A percentile compares a stretch with the other conserved stretches of the same genome.
These are phyloP conservation scores for Vespertilio murinus DNA, from an alignment of 2,797 vertebrate genomes.

Conservation along the genomic window DNA sequence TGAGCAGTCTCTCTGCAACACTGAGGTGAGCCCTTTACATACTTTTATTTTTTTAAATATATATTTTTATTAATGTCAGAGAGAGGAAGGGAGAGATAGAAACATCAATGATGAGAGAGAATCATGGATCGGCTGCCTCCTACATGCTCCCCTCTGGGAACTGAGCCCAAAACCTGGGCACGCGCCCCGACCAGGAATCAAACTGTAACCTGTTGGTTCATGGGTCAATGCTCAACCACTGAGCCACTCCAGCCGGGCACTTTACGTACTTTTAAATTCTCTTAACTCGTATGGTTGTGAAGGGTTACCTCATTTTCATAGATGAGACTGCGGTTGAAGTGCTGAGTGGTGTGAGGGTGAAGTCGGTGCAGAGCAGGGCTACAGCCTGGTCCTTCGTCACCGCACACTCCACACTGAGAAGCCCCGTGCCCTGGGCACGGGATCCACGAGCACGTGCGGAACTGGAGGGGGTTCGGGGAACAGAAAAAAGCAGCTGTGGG, in stretches of 20 bases:
- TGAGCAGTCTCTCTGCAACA: not conserved
- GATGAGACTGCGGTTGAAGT: not conserved
- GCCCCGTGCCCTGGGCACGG: not conserved
- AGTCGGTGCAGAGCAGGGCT: not conserved
- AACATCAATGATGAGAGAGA: no score
- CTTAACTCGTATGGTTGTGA: not conserved
- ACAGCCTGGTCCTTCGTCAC: not conserved
- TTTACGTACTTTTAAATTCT: not conserved
- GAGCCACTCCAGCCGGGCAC: no score
- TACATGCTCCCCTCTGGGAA: no score
- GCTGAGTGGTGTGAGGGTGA: not conserved
- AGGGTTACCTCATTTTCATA: not conserved
- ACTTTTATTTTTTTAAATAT: not conserved
- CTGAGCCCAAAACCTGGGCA: no score
- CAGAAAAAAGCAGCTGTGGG: not conserved
- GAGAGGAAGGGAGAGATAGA: no score
- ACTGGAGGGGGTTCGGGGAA: not conserved
- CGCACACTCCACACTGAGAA: not conserved
- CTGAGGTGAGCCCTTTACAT: not conserved
- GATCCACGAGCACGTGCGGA: not conserved
- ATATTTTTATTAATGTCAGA: no score
- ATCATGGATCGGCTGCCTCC: no score
- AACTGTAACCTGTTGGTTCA: no score
- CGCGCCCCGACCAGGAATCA: no score
- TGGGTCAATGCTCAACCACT: no score